Percentiles rank a stretch among this genome's conserved stretches.
Evolutionary conservation across 2,113 vertebrate genomes (phyloP).

Genomic region (Boleophthalmus pectinirostris): DNA sequence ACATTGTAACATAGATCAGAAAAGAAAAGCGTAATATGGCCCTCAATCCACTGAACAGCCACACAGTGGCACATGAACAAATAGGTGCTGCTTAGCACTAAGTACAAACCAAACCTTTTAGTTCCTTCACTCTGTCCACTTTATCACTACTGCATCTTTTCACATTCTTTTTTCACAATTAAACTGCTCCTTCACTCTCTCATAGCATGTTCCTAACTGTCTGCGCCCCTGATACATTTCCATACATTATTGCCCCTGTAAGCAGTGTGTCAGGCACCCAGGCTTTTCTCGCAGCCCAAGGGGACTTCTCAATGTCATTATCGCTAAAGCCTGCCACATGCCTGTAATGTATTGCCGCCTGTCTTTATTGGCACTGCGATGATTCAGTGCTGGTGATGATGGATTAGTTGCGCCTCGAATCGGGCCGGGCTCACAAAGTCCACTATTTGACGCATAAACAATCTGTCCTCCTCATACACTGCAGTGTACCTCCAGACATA

Average conservation of each 20-base stretch:
- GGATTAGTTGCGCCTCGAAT: conserved; percentile 69
- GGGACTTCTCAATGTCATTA: conserved; percentile 81
- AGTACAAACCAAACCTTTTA: background rate
- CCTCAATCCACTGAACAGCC: too few species aligned
- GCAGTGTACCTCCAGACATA: conserved; percentile 50
- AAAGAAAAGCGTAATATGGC: too few species aligned
- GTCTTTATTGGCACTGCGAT: conserved; percentile 75
- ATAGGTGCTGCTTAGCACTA: conserved; percentile 26
- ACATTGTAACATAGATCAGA: too few species aligned
- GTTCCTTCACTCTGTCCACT: background rate
- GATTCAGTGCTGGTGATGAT: conserved; percentile 79
- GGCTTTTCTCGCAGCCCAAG: conserved; percentile 69
- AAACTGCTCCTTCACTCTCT: conserved; percentile 33
- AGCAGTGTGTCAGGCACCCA: conserved; percentile 66
- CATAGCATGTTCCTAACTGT: conserved; percentile 22
- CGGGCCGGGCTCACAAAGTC: conserved; percentile 45
- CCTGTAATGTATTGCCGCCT: conserved; percentile 77
- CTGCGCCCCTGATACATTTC: conserved; percentile 62
- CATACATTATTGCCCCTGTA: conserved; percentile 76
- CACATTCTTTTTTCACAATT: background rate
- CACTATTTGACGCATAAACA: conserved; percentile 66
- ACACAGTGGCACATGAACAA: conserved; percentile 18
- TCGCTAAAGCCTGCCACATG: conserved; percentile 74
- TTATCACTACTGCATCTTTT: conserved; percentile 18
- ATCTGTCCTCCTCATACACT: conserved; percentile 45